Evolutionary conservation across 2,888 invertebrate genomes (phyloP), one percentile per base, ranked within the genome.

Genomic region (Amiota minor): DNA sequence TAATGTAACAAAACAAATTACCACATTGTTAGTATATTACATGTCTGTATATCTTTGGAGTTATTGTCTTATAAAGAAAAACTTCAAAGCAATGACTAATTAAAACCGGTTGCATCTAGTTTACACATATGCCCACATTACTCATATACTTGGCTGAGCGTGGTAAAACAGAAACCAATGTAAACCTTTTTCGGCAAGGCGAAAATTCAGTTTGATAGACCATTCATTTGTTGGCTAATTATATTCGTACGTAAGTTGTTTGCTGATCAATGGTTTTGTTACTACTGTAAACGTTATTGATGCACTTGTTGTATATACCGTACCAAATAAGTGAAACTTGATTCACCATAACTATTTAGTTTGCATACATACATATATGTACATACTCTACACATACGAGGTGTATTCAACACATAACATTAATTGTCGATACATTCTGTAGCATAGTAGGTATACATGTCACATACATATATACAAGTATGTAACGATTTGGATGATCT

Each of bases 221-320:
- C 81, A 81, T 82, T 81, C 83, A 82, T 84, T 82, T 82, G 82
- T 76, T 80, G 82, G 67, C 53, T 68, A 75, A 76, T 72, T 80
- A 78, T 35, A 35, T 8, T 35, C 80, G 80, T 80, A 23, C 47
- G 46, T 59, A 18, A 62, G 35, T 65, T 47, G 47, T 47, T 65
- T 47, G 47, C 20, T 65, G 59, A 11, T n/a, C 23, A 16, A 47
- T 65, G 70, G 8, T 70, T 35, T 55, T 59, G 49, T 59, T 56
- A 56, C 11, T 45, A 64, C 45, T 59, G 59, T 59, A 72, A 72
- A 53, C 75, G 67, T 59, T 72, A 53, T 12, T 75, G 78, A 61
- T 77, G 73, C 71, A 72, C 72, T 74, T 79, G 79, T 74, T 71
- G 35, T 16, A 18, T 35, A 14, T 62, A 49, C 50, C 62, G 53